phyloP scores from a whole-genome alignment of 2,113 vertebrate genomes.

The Astur gentilis region DNA sequence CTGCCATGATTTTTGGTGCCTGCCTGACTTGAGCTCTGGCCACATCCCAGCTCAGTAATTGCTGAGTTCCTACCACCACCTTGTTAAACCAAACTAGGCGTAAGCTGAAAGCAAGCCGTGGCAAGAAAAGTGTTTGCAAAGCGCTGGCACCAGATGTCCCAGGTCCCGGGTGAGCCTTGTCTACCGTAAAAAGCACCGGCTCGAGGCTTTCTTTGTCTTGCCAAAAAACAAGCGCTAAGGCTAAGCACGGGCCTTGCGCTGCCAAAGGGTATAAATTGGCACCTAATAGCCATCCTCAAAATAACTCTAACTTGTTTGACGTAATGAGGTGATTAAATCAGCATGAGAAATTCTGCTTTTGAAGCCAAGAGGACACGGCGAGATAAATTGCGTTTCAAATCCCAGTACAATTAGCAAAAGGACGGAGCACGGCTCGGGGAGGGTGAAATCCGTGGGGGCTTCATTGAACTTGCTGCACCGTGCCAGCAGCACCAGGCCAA shows the following conservation, averaged over 20 bases:
- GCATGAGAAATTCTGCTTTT: conserved; percentile 27
- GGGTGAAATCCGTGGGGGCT: neutral
- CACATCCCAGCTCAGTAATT: neutral
- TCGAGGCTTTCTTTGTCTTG: neutral
- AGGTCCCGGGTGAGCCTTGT: neutral
- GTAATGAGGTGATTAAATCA: conserved; percentile 55
- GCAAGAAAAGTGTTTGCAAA: neutral
- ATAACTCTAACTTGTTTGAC: conserved; percentile 39
- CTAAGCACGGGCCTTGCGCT: neutral
- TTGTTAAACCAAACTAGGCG: neutral
- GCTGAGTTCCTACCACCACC: accelerated
- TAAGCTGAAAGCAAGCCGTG: neutral
- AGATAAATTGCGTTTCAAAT: neutral
- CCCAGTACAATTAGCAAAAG: neutral
- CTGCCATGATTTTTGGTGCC: neutral
- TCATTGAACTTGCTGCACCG: neutral
- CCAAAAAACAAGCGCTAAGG: neutral
- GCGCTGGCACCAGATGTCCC: neutral
- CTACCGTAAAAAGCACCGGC: neutral
- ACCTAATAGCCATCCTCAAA: neutral
- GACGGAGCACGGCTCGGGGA: neutral
- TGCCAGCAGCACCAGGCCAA: neutral
- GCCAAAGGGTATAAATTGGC: conserved; percentile 35
- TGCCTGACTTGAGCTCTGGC: neutral
- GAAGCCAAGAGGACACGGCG: neutral